Conservation (phyloP, 2,797 vertebrate species). For the Otolemur crassicaudatus region DNA sequence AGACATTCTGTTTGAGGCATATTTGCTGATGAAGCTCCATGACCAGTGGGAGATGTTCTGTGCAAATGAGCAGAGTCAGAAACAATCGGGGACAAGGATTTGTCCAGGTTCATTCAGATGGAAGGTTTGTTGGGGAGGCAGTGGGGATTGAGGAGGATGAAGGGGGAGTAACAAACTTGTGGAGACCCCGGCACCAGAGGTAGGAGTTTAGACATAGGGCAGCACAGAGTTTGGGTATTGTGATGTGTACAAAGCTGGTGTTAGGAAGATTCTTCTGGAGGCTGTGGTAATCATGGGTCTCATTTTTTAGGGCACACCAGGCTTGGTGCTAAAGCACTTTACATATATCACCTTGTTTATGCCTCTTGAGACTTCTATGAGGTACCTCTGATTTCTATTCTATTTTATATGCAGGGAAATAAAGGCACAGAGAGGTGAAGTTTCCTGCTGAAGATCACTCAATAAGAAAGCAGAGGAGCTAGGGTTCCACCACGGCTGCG, state of each 20-base stretch:
- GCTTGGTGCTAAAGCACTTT: background rate
- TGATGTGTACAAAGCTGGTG: background rate
- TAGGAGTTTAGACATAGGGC: background rate
- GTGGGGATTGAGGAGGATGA: no score
- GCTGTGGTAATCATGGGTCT: background rate
- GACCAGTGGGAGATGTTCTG: background rate
- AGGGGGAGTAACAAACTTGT: background rate
- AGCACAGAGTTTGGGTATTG: background rate
- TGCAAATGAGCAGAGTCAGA: background rate
- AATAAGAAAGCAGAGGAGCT: background rate
- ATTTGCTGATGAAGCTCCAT: background rate
- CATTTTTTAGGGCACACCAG: background rate
- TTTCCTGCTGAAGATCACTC: background rate
- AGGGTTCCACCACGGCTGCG: rapidly evolving
- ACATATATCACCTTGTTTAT: rapidly evolving
- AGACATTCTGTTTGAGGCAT: rapidly evolving
- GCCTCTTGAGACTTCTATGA: background rate
- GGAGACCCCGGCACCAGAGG: rapidly evolving
- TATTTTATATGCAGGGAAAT: background rate
- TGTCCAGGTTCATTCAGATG: background rate
- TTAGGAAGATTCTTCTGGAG: background rate
- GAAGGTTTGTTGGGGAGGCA: background rate
- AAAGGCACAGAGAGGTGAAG: background rate
- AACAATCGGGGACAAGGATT: background rate
- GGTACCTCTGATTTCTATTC: background rate